Base-by-base conservation (phyloP, 2,888 invertebrate genomes). In the Yponomeuta plumbellus region DNA sequence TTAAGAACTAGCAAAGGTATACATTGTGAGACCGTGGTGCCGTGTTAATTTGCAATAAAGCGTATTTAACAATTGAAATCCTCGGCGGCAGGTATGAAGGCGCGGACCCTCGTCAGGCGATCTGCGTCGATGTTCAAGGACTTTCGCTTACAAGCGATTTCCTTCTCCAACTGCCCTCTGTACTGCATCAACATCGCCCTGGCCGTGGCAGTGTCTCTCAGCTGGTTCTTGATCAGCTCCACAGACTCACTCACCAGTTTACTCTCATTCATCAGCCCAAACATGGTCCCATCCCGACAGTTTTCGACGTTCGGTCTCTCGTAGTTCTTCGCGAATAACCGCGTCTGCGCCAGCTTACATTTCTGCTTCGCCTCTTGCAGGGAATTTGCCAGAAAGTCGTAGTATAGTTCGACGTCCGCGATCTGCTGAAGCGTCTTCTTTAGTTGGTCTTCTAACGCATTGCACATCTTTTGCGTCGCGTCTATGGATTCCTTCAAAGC, bases 291-390 rank as follows among this genome's bases (percentile, higher is more conserved):
- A 83, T 98, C 98, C 66, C 96, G 92, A 76, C 97, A 97, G 76
- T 95, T 95, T 79, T 98, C 98, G 0, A 96, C 96, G 67, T 95
- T 94, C 0, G 95, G 95, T 11, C 98, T 92, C 66, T 87, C 88
- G 65, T 91, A 90, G 67, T 94, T 92, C 68, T 97, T 92, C 74
- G 93, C 93, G 74, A 95, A 93, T 68, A 98, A 91, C 64, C 97
- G 92, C 0, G 97, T 97, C 85, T 97, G 97, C 0, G 95, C 96
- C 61, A 96, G 93, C 81, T 97, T 98, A 90, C 96, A 93, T 3
- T 95, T 93, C 40, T 93, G 91, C 75, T 96, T 95, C 71, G 96
- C 92, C 74, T 94, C 93, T 67, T 94, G 91, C 13, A 97, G 91
- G 0, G 94, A 93, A 10, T 92, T 92, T 70, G 94, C 94, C 58